Percentiles rank a stretch among this genome's conserved stretches.
phyloP scores from a whole-genome alignment of 92 coral and sea anemone genomes.

The Epizoanthus ramosus region DNA sequence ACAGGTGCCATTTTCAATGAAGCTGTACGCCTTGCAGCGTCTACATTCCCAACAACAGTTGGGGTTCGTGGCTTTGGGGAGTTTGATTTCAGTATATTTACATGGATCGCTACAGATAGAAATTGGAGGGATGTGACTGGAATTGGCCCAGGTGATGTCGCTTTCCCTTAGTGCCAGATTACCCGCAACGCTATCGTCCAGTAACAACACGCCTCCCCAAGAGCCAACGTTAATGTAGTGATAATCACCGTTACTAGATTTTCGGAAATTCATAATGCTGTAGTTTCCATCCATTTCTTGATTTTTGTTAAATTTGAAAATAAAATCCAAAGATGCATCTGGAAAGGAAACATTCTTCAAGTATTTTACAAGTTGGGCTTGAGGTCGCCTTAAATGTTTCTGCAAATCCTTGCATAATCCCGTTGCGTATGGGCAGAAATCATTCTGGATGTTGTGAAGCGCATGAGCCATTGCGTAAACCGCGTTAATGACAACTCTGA shows the following conservation, averaged over 20 bases:
- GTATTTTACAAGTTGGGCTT: constrained; percentile 62
- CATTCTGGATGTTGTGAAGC: constrained; percentile 74
- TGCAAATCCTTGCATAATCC: constrained; percentile 68
- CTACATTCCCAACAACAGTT: constrained; percentile 89
- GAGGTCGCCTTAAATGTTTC: constrained; percentile 39
- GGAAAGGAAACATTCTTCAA: constrained; percentile 82
- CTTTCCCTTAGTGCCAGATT: constrained; percentile 38
- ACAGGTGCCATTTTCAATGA: constrained; percentile 83
- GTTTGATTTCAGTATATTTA: constrained; percentile 50
- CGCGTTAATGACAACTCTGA: constrained; percentile 89
- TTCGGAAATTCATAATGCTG: constrained; percentile 75
- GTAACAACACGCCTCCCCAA: constrained; percentile 66
- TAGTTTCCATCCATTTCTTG: constrained; percentile 89
- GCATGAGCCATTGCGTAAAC: constrained; percentile 90
- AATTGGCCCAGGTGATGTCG: constrained; percentile 68
- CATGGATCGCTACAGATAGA: constrained; percentile 77
- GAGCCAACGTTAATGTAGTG: constrained; percentile 72
- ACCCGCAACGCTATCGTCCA: constrained; percentile 46
- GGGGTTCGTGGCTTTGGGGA: constrained; percentile 61
- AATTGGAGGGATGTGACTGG: constrained; percentile 45
- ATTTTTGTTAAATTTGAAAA: constrained; percentile 72
- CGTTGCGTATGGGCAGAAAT: constrained; percentile 53
- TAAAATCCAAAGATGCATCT: constrained; percentile 65
- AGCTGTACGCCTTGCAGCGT: constrained; percentile 54
- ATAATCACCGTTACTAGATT: constrained; percentile 43